phyloP scores from a whole-genome alignment of 1,140 invertebrate species.

The Zaprionus inermis region DNA sequence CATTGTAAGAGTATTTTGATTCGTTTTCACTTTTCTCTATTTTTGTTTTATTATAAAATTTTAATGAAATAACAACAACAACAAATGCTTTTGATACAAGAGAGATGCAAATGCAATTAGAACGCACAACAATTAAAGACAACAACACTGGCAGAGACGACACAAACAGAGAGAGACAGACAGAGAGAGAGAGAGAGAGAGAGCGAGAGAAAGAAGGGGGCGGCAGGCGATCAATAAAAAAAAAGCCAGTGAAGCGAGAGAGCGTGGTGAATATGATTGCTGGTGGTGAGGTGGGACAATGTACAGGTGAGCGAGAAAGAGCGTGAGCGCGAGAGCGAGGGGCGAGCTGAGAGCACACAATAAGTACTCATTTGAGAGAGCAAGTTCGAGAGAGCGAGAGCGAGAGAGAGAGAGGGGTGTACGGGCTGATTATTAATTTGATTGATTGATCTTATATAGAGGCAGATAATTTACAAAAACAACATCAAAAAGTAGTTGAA shows the following conservation, averaged over 20 bases:
- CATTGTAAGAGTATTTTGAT: slow-evolving; percentile 32
- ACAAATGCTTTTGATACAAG: slow-evolving; percentile 62
- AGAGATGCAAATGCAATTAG: slow-evolving; percentile 62
- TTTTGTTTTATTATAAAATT: slow-evolving; percentile 27
- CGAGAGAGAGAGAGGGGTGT: neutral
- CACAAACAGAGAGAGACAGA: slow-evolving; percentile 22
- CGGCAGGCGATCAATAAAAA: slow-evolving; percentile 21
- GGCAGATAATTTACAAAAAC: slow-evolving; percentile 83
- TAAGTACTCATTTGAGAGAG: slow-evolving; percentile 6
- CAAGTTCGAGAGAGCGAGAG: neutral
- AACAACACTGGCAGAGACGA: slow-evolving; percentile 68
- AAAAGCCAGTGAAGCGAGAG: slow-evolving; percentile 6
- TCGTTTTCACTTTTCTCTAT: slow-evolving; percentile 8
- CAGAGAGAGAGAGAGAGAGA: slow-evolving; percentile 5
- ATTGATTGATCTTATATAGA: slow-evolving; percentile 45
- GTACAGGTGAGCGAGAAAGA: slow-evolving; percentile 4
- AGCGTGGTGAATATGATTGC: slow-evolving; percentile 11
- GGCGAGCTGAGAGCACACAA: slow-evolving; percentile 6
- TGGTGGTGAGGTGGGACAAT: neutral
- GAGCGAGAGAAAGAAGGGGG: neutral
- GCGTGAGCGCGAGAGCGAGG: slow-evolving; percentile 10
- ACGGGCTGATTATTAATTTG: slow-evolving; percentile 1
- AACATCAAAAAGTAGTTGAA: slow-evolving; percentile 70
- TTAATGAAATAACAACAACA: slow-evolving; percentile 71
- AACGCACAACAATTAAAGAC: slow-evolving; percentile 70